These are phyloP conservation scores for Sylvia borin DNA, from an alignment of 2,797 vertebrate genomes.

Conservation along the genomic window DNA sequence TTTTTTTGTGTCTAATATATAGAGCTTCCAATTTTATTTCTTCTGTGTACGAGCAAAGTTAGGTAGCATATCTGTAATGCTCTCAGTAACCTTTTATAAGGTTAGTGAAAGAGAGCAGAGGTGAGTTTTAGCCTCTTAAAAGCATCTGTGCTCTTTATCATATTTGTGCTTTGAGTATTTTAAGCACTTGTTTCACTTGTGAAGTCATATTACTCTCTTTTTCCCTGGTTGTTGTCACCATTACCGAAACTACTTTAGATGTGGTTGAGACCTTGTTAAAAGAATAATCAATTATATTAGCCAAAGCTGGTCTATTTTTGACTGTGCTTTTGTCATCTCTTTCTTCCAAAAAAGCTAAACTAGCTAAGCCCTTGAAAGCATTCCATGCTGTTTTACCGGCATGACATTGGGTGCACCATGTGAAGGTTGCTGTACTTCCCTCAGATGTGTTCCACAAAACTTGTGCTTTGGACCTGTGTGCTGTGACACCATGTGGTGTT, in stretches of 20 bases:
- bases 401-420: fast-evolving
- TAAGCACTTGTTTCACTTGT: neutral
- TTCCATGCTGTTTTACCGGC: fast-evolving
- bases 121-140: neutral
- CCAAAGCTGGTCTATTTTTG: neutral
- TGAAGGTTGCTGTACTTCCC: neutral
- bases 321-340: neutral
- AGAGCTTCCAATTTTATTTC: neutral
- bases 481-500: neutral
- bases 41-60: neutral
- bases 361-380: neutral
- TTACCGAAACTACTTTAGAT: neutral
- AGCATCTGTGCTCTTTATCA: neutral
- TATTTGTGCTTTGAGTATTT: neutral
- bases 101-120: neutral
- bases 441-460: neutral
- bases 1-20: neutral
- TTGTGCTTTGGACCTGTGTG: fast-evolving
- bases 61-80: neutral
- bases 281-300: neutral
- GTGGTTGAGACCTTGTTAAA: neutral
- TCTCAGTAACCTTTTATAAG: neutral
- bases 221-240: neutral
- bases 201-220: neutral
- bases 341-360: neutral